These are phyloP conservation scores for Cygnus atratus DNA, from an alignment of 2,113 vertebrate species.

Conservation along the genomic window DNA sequence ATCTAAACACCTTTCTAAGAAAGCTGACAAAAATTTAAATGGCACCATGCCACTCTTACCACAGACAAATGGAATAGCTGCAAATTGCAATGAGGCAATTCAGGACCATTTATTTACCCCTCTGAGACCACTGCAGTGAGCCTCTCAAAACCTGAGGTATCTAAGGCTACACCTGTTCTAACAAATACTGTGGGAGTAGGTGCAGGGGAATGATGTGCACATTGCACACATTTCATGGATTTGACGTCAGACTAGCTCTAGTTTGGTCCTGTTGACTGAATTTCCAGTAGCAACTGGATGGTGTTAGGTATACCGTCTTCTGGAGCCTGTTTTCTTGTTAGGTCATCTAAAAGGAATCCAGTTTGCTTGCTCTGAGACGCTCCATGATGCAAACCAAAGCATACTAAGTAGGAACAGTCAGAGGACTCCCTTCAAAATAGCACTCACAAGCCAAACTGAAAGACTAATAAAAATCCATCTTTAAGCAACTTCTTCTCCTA, in stretches of 20 bases:
- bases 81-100: background rate
- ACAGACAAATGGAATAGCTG: background rate
- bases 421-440: background rate
- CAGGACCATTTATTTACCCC: background rate
- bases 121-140: background rate
- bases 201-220: background rate
- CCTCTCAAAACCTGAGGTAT: background rate
- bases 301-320: background rate
- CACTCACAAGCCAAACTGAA: background rate
- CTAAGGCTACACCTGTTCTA: background rate
- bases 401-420: accelerated
- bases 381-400: background rate
- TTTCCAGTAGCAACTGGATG: background rate
- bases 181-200: background rate
- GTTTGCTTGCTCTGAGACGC: background rate
- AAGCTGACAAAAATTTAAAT: background rate
- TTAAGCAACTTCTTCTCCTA: background rate
- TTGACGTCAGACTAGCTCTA: background rate
- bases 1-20: background rate
- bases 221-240: background rate
- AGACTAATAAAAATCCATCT: background rate
- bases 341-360: conserved; percentile 6
- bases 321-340: background rate
- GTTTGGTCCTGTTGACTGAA: background rate
- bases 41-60: background rate